A percentile compares a stretch with the other conserved stretches of the same genome.
Evolutionary conservation across 1,140 invertebrate species (phyloP).

Genomic region (Marisa cornuarietis): DNA sequence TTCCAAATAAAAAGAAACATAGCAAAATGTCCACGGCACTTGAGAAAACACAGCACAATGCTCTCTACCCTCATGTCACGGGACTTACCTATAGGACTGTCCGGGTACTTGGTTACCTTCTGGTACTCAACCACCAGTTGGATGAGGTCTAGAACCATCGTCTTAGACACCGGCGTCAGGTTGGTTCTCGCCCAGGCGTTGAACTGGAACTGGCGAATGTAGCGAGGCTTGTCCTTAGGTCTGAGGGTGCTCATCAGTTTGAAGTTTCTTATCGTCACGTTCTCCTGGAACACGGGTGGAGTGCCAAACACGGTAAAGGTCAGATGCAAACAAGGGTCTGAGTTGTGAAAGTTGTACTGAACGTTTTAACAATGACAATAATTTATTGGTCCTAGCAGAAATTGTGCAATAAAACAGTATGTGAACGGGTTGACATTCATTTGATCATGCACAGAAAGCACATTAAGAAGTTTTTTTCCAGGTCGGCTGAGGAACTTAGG

Average conservation of each 20-base stretch:
- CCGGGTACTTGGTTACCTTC: slow-evolving; percentile 36
- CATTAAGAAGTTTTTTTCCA: too few relatives aligned
- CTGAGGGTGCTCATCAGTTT: slow-evolving; percentile 42
- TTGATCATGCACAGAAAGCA: too few relatives aligned
- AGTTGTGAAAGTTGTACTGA: too few relatives aligned
- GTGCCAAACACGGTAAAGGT: too few relatives aligned
- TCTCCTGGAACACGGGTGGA: slow-evolving; percentile 28
- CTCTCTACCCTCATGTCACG: background rate
- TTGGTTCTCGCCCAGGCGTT: slow-evolving; percentile 58
- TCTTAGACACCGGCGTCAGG: slow-evolving; percentile 54
- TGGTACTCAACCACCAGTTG: slow-evolving; percentile 56
- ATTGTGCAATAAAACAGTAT: too few relatives aligned
- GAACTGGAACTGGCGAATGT: slow-evolving; percentile 60
- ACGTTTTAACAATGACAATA: too few relatives aligned
- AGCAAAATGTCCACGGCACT: too few relatives aligned
- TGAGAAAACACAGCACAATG: background rate
- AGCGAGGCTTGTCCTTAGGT: slow-evolving; percentile 37
- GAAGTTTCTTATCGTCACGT: slow-evolving; percentile 54
- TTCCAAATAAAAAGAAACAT: too few relatives aligned
- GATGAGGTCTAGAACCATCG: slow-evolving; percentile 54
- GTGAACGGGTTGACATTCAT: too few relatives aligned
- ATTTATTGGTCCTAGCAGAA: too few relatives aligned
- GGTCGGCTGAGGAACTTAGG: too few relatives aligned
- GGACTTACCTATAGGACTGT: slow-evolving; percentile 38
- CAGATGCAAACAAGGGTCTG: too few relatives aligned